Conservation (phyloP, 2,888 invertebrate genomes). For the Linnaemya tessellans region DNA sequence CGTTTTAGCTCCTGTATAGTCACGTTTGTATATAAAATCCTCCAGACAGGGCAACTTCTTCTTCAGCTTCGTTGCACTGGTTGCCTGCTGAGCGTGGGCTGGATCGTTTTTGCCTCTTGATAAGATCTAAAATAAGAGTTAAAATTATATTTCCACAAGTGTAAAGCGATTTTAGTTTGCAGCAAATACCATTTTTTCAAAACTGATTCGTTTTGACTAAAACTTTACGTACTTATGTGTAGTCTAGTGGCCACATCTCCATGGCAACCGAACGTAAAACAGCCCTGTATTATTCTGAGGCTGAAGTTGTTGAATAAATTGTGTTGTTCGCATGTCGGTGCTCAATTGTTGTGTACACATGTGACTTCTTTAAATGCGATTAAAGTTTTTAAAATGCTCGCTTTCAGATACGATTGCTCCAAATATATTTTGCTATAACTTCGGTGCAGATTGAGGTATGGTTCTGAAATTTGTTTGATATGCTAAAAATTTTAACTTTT, state of each 20-base stretch:
- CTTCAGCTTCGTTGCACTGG: constrained; percentile 75
- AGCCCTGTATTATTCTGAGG: neutral
- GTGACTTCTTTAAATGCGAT: too few species aligned
- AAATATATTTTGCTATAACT: too few species aligned
- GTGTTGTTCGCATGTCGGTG: neutral
- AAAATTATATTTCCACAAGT: neutral
- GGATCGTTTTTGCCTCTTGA: constrained; percentile 92
- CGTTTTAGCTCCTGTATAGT: constrained; percentile 97
- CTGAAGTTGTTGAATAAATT: neutral
- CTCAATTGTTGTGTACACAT: too few species aligned
- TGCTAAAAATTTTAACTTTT: too few species aligned
- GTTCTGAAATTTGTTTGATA: too few species aligned
- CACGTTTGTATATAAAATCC: constrained; percentile 93
- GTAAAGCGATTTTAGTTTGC: neutral
- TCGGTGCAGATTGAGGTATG: too few species aligned
- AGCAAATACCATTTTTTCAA: constrained; percentile 48
- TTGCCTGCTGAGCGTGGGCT: constrained; percentile 81
- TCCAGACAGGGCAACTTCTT: constrained; percentile 91
- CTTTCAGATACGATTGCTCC: too few species aligned
- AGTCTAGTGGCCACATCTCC: neutral
- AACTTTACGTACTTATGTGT: neutral
- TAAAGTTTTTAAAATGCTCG: too few species aligned
- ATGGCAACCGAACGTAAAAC: constrained; percentile 18
- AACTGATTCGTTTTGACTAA: constrained; percentile 20
- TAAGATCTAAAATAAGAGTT: constrained; percentile 86